Base-by-base conservation (phyloP, 2,113 vertebrate genomes). In the Gulo gulo region DNA sequence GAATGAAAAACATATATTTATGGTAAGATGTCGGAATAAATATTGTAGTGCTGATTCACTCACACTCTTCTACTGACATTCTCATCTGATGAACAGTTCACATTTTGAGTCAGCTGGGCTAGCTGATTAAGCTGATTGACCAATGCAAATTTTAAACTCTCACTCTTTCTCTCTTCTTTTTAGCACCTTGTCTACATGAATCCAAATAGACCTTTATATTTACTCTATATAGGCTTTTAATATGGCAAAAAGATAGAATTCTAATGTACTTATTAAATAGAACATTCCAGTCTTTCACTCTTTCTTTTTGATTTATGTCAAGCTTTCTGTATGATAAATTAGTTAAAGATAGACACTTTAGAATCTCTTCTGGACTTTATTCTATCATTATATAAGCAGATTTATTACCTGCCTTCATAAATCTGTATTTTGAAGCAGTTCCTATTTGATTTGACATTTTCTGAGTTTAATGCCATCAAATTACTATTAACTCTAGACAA, bases 401-500 rank as follows among this genome's bases (percentile, higher is more conserved):
- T 97, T 69, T 97, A 80, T 93, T 88, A 84, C 45, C 80, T 10
- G 4, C 69, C 78, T 90, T 88, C 39, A 24, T 86, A 82, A 89
- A 83, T 96, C 82, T 82, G 69, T 97, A 95, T 88, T 97, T 97
- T 95, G 92, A 97, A 95, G 94, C 13, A 82, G 31, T 42, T 96
- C 45, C 39, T 91, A 36, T 78, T 90, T 97, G 81, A 55, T 85
- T 95, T 95, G 88, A 95, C 63, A 94, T 89, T 97, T 94, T 79
- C 67, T 95, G 57, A 97, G 47, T 73, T 67, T 96, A 76, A 74
- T 84, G 42, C 24, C 39, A 93, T 86, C 80, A 94, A 92, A 93
- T 81, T 59, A 81, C 50, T 85, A 86, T 95, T 94, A 96, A 92
- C 52, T 74, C 45, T 59, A 94, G 80, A 97, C 69, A 96, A 95